phyloP scores from a whole-genome alignment of 1,140 invertebrate species.

The Melipona quadrifasciata region DNA sequence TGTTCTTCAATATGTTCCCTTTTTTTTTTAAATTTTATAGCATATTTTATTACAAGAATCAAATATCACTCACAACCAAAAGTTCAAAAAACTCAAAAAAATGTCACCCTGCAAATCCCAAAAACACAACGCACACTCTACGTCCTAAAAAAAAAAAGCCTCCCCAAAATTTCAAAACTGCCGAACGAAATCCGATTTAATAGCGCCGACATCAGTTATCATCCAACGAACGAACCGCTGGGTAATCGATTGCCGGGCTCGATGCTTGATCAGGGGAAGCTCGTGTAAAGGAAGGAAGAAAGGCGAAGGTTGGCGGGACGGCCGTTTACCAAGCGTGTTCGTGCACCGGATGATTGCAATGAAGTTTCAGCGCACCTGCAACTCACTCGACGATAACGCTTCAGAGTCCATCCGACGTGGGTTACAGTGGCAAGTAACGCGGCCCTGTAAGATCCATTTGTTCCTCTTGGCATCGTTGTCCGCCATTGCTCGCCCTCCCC shows the following conservation, averaged over 20 bases:
- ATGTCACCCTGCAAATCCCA: no score
- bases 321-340: slow-evolving; percentile 28
- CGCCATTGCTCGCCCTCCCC: slow-evolving; percentile 18
- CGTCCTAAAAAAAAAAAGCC: no score
- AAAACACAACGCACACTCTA: no score
- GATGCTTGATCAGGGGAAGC: slow-evolving; percentile 1
- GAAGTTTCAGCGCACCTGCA: slow-evolving; percentile 39
- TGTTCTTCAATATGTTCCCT: no score
- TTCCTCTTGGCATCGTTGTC: slow-evolving; percentile 37
- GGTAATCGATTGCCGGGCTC: slow-evolving; percentile 4
- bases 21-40: no score
- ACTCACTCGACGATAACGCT: slow-evolving; percentile 46
- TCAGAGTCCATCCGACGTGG: slow-evolving; percentile 30
- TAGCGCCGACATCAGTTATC: not conserved
- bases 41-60: no score
- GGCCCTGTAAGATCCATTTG: slow-evolving; percentile 41
- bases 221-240: not conserved
- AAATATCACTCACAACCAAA: no score
- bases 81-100: no score
- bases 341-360: slow-evolving; percentile 42
- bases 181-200: no score
- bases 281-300: slow-evolving; percentile 8
- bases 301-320: not conserved
- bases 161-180: no score
- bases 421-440: slow-evolving; percentile 42